phyloP scores from a whole-genome alignment of 2,888 invertebrate species.

The Andrena bicolor region DNA sequence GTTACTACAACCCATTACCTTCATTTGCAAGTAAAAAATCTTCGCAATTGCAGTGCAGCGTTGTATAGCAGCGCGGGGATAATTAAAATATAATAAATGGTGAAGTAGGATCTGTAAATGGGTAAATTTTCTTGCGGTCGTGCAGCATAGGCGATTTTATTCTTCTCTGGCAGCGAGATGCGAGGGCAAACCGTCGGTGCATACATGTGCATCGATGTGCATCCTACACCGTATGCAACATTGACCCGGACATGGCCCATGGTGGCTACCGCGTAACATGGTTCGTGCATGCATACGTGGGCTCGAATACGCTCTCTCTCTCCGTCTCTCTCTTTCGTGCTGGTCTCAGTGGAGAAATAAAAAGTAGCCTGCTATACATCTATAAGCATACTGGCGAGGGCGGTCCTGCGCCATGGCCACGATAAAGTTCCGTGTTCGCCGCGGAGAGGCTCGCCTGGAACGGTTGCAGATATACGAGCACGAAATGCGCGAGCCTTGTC shows the following conservation, averaged over 20 bases:
- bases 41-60: too few species aligned
- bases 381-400: constrained; percentile 57
- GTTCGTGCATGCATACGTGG: constrained; percentile 56
- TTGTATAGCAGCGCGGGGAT: too few species aligned
- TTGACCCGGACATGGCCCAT: constrained; percentile 75
- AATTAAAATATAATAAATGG: constrained; percentile 14
- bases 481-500: constrained; percentile 47
- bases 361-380: constrained; percentile 53
- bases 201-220: constrained; percentile 71
- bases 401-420: constrained; percentile 45
- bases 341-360: constrained; percentile 43
- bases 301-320: constrained; percentile 48
- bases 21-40: too few species aligned
- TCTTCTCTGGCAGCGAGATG: constrained; percentile 36
- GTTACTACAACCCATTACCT: too few species aligned
- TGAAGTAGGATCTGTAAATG: constrained; percentile 17
- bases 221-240: constrained; percentile 67
- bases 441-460: constrained; percentile 41
- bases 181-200: constrained; percentile 60
- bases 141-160: constrained; percentile 22
- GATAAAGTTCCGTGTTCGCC: constrained; percentile 64
- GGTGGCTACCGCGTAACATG: constrained; percentile 68
- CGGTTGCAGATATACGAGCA: constrained; percentile 61
- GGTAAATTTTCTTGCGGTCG: constrained; percentile 17
- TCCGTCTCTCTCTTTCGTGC: background rate